Evolutionary conservation across 92 coral and sea anemone species (phyloP).

Genomic region (Desmophyllum pertusum): DNA sequence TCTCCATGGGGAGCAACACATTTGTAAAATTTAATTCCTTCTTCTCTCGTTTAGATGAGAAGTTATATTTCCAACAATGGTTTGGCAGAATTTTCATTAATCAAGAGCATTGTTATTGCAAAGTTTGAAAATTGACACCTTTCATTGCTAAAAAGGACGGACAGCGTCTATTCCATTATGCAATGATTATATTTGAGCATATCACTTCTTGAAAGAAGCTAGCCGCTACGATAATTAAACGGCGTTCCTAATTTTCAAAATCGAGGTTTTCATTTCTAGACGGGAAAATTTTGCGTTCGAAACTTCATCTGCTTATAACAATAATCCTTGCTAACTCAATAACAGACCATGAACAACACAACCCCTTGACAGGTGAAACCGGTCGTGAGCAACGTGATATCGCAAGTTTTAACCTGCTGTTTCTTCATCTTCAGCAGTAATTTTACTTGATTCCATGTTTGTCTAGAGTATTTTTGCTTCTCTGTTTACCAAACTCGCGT

Average conservation of each 20-base stretch:
- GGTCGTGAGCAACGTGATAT: too few relatives aligned
- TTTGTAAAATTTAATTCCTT: neutral
- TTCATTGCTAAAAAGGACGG: neutral
- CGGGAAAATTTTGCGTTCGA: too few relatives aligned
- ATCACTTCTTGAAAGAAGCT: neutral
- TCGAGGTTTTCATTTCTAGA: neutral
- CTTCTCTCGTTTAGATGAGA: neutral
- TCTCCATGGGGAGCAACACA: neutral
- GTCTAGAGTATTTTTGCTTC: too few relatives aligned
- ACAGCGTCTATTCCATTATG: neutral
- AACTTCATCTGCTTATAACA: too few relatives aligned
- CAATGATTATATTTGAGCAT: neutral
- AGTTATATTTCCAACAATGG: neutral
- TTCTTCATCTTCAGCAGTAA: too few relatives aligned
- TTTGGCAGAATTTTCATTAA: neutral
- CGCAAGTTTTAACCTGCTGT: too few relatives aligned
- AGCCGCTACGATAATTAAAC: neutral
- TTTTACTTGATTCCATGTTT: too few relatives aligned
- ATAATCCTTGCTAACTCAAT: too few relatives aligned
- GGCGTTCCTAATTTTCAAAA: neutral
- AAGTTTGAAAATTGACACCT: constrained; percentile 16
- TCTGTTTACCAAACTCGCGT: too few relatives aligned
- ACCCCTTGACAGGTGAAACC: too few relatives aligned
- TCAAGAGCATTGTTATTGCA: neutral
- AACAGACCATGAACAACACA: too few relatives aligned